Conservation (phyloP, 1,140 invertebrate genomes). For the Rhopalosiphum maidis region DNA sequence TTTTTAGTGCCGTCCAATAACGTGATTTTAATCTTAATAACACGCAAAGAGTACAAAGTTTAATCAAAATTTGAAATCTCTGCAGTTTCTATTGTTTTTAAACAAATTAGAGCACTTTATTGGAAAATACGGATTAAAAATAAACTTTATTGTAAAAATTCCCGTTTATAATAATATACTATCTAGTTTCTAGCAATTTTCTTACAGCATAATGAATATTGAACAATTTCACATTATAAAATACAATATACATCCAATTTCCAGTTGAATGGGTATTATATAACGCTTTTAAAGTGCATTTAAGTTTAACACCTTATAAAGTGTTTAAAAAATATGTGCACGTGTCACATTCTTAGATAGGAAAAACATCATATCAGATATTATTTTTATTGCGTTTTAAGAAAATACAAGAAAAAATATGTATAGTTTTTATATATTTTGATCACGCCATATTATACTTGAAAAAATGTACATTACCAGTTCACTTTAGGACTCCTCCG, state of each 20-base stretch:
- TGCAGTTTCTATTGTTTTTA: neutral
- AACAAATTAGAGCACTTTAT: neutral
- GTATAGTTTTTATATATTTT: neutral
- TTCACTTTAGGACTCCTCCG: neutral
- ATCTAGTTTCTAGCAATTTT: neutral
- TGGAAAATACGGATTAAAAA: neutral
- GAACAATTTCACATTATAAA: conserved; percentile 2
- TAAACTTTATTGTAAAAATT: neutral
- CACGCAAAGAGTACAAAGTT: neutral
- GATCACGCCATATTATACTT: neutral
- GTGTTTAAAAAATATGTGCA: neutral
- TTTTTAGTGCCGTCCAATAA: neutral
- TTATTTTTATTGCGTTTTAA: neutral
- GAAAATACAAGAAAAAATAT: neutral
- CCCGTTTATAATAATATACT: neutral
- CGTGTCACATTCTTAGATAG: neutral
- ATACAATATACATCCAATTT: neutral
- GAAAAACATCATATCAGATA: neutral
- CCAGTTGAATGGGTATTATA: neutral
- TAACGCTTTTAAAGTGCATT: neutral
- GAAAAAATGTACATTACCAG: neutral
- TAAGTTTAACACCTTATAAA: neutral
- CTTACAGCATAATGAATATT: neutral
- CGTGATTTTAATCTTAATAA: neutral
- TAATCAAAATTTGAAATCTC: neutral